phyloP scores from a whole-genome alignment of 2,888 invertebrate species.

The Neoaliturus tenellus region DNA sequence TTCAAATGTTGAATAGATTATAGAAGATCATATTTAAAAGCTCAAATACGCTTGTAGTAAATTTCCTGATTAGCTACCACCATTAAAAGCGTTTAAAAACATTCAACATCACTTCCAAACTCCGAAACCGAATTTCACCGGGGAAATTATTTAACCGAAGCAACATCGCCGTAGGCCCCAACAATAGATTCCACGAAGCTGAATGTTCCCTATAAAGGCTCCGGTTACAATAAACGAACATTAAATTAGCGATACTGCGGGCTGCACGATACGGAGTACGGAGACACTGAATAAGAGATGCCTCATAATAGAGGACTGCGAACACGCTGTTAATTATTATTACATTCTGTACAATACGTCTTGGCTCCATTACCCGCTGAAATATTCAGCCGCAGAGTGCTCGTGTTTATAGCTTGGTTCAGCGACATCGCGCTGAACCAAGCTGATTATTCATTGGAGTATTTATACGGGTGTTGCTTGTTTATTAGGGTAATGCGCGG shows the following conservation, averaged over 20 bases:
- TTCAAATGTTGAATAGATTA: too few relatives aligned
- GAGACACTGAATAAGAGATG: constrained; percentile 48
- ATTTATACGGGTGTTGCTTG: too few relatives aligned
- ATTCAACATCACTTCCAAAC: too few relatives aligned
- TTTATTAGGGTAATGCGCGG: too few relatives aligned
- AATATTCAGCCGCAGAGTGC: constrained; percentile 46
- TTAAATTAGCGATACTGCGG: constrained; percentile 40
- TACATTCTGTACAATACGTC: constrained; percentile 50
- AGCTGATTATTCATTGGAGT: too few relatives aligned
- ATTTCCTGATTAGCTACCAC: too few relatives aligned
- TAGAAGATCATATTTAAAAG: too few relatives aligned
- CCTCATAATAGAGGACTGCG: constrained; percentile 37
- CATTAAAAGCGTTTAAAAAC: too few relatives aligned
- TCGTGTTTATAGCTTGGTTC: constrained; percentile 29
- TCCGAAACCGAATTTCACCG: too few relatives aligned
- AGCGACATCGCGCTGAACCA: too few relatives aligned
- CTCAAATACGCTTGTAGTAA: too few relatives aligned
- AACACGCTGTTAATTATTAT: constrained; percentile 51
- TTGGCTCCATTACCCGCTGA: constrained; percentile 50
- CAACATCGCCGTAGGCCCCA: not conserved
- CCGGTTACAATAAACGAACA: constrained; percentile 42
- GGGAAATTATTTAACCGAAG: not conserved
- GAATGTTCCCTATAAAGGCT: constrained; percentile 21
- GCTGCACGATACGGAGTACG: not conserved
- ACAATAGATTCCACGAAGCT: constrained; percentile 25